Conservation (phyloP, 2,797 vertebrate species). For the Lepus oiostolus region DNA sequence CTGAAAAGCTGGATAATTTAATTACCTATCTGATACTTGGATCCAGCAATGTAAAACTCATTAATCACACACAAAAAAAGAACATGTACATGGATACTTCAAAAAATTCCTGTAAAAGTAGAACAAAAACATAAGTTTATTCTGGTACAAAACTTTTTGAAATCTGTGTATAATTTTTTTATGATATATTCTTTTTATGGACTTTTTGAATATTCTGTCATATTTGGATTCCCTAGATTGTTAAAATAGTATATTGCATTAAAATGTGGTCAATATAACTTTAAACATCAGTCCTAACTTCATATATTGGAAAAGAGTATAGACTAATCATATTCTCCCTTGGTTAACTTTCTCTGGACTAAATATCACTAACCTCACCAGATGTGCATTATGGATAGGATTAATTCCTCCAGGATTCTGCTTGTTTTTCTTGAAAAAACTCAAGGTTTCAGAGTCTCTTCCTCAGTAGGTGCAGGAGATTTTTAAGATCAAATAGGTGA, state of each 20-base stretch:
- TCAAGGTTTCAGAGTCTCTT: background rate
- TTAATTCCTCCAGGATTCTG: background rate
- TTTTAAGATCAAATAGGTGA: conserved; percentile 32
- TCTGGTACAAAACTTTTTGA: too few species aligned
- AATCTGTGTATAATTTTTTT: too few species aligned
- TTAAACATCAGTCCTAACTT: background rate
- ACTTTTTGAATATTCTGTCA: background rate
- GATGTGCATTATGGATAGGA: background rate
- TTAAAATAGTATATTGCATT: background rate
- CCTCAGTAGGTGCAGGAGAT: background rate
- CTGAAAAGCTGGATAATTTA: conserved; percentile 10
- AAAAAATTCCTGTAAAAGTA: too few species aligned
- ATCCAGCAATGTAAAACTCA: conserved; percentile 7
- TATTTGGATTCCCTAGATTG: background rate
- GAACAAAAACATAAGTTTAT: too few species aligned
- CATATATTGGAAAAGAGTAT: conserved; percentile 22
- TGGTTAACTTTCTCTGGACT: background rate
- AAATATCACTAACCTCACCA: background rate
- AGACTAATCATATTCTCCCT: background rate
- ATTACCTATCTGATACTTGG: background rate
- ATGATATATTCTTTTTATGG: too few species aligned
- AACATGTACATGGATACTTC: background rate
- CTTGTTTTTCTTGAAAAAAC: conserved; percentile 4
- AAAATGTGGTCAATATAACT: background rate
- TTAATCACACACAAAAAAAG: background rate